Base-by-base conservation (phyloP, 2,888 invertebrate species). In the Stenoptilia bipunctidactyla region DNA sequence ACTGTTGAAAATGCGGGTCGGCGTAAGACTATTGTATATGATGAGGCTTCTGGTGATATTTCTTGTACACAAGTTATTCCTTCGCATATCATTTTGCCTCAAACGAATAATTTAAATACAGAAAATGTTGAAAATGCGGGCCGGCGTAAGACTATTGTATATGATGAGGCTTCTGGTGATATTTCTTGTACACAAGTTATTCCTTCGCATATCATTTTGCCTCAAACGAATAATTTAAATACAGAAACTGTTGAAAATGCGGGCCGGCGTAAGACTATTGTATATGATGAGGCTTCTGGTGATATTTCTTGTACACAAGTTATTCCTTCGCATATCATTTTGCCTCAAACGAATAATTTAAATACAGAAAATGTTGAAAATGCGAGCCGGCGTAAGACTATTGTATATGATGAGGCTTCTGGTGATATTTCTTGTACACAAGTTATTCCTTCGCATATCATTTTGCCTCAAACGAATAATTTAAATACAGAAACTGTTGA, bases 101-200 rank as follows among this genome's bases (percentile, higher is more conserved):
- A n/a, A n/a, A n/a, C n/a, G n/a, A n/a, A n/a, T n/a, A n/a, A n/a
- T n/a, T n/a, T n/a, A n/a, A n/a, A n/a, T n/a, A n/a, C n/a, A n/a
- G n/a, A n/a, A n/a, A n/a, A n/a, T n/a, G n/a, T n/a, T n/a, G n/a
- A n/a, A n/a, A n/a, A n/a, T n/a, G n/a, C n/a, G n/a, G n/a, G n/a
- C n/a, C n/a, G n/a, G n/a, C n/a, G 25, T 5, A 25, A 5, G 5
- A 25, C 25, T 25, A 45, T 52, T 6, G 43, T 51, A 12, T 50
- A 45, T 35, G 53, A 53, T 36, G 47, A 45, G 9, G 45, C 50
- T 15, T 40, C 45, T 1, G 52, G 38, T 1, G 43, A 59, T 15
- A 47, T 56, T 27, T 55, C 55, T 0, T 39, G 52, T 1, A 52
- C 53, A 1, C 51, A 58, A 39, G 49, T 44, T 1, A 13, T 15